Evolutionary conservation across 2,797 vertebrate genomes (phyloP).

Genomic region (Malurus leucopterus): DNA sequence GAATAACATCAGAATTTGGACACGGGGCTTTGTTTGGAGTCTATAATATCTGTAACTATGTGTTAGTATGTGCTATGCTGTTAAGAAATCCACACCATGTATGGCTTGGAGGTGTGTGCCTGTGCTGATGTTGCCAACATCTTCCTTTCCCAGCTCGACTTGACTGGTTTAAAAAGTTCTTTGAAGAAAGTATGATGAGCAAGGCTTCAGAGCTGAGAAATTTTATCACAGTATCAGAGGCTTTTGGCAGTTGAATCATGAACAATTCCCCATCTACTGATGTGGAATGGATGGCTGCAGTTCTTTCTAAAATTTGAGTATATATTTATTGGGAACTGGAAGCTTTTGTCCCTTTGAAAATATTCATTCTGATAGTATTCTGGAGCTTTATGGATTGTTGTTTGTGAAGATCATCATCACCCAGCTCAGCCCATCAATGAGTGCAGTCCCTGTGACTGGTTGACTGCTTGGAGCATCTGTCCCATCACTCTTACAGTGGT

Average conservation of each 20-base stretch:
- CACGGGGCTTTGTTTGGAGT: neutral
- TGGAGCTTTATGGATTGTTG: neutral
- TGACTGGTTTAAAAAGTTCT: neutral
- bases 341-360: neutral
- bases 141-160: neutral
- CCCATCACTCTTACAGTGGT: neutral
- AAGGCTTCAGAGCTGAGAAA: neutral
- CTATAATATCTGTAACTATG: neutral
- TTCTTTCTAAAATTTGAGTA: neutral
- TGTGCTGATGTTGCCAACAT: neutral
- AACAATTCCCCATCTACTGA: neutral
- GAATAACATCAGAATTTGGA: neutral
- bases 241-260: neutral
- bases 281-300: neutral
- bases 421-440: fast-evolving
- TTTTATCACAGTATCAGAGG: neutral
- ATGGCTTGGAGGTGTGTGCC: neutral
- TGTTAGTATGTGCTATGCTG: neutral
- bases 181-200: neutral
- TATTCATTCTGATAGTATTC: neutral
- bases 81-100: neutral
- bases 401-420: neutral
- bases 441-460: neutral
- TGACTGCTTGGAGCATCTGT: neutral
- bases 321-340: neutral